phyloP scores from a whole-genome alignment of 2,113 vertebrate genomes.

The Eulemur macaco region DNA sequence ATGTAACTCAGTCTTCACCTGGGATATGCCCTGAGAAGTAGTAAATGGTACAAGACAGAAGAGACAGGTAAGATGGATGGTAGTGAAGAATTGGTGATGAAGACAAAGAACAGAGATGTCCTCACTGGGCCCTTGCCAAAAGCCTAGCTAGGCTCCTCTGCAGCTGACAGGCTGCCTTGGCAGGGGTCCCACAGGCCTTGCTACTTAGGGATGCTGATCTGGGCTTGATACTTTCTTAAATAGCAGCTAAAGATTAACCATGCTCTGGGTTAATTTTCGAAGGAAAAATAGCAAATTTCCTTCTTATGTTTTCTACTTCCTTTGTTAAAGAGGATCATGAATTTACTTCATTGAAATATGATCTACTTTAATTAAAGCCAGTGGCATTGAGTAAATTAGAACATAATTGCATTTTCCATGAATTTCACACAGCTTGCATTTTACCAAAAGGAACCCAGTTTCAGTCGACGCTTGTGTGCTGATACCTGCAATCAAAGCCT shows the following conservation, averaged over 20 bases:
- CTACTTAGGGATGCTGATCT: background rate
- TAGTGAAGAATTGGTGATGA: background rate
- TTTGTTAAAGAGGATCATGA: conserved; percentile 64
- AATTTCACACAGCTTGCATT: conserved; percentile 73
- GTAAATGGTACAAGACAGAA: background rate
- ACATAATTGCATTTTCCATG: conserved; percentile 60
- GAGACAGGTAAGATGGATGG: background rate
- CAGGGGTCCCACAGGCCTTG: background rate
- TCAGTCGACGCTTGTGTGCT: conserved; percentile 36
- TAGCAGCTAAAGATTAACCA: background rate
- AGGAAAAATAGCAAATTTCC: conserved; percentile 53
- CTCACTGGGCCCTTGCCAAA: accelerated
- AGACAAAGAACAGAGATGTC: background rate
- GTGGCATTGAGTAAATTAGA: conserved; percentile 72
- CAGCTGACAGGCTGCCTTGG: background rate
- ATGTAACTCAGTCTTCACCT: background rate
- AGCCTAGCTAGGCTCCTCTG: background rate
- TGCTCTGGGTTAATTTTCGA: background rate
- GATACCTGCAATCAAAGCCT: conserved; percentile 69
- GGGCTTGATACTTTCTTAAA: background rate
- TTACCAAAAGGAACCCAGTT: conserved; percentile 67
- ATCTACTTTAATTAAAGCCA: conserved; percentile 75
- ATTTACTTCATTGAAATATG: conserved; percentile 70
- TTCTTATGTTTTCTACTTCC: conserved; percentile 36
- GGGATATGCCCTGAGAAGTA: background rate